These are phyloP conservation scores for Aplochiton taeniatus DNA, from an alignment of 2,797 vertebrate genomes.

Conservation along the genomic window DNA sequence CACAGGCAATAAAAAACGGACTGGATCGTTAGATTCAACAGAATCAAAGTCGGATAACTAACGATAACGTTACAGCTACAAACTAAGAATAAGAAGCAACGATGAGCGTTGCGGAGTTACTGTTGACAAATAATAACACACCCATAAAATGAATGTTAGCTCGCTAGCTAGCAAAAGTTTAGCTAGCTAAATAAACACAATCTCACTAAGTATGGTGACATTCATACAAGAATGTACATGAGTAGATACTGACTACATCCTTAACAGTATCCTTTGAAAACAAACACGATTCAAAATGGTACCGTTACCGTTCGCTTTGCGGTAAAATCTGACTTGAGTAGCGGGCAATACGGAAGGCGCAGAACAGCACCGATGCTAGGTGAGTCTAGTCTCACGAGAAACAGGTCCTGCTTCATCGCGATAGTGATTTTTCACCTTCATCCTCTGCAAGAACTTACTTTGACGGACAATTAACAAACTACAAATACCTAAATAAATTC, in stretches of 20 bases:
- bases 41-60: neutral
- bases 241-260: constrained; percentile 47
- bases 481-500: too few relatives aligned
- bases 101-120: constrained; percentile 9
- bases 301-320: constrained; percentile 49
- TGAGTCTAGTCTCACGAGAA: neutral
- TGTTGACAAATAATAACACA: constrained; percentile 7
- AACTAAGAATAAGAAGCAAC: neutral
- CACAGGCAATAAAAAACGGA: too few relatives aligned
- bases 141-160: neutral
- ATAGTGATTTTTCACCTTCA: neutral
- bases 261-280: constrained; percentile 22
- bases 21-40: neutral
- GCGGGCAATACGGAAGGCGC: constrained; percentile 14
- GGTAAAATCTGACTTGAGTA: constrained; percentile 35
- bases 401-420: neutral
- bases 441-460: too few relatives aligned
- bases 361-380: constrained; percentile 25
- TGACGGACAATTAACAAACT: too few relatives aligned
- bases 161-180: too few relatives aligned
- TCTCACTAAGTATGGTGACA: constrained; percentile 41
- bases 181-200: neutral
- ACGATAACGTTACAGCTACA: neutral
- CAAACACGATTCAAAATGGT: constrained; percentile 5
- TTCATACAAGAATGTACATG: constrained; percentile 11